Evolutionary conservation across 1,140 invertebrate species (phyloP).

Genomic region (Rhopalosiphum padi): DNA sequence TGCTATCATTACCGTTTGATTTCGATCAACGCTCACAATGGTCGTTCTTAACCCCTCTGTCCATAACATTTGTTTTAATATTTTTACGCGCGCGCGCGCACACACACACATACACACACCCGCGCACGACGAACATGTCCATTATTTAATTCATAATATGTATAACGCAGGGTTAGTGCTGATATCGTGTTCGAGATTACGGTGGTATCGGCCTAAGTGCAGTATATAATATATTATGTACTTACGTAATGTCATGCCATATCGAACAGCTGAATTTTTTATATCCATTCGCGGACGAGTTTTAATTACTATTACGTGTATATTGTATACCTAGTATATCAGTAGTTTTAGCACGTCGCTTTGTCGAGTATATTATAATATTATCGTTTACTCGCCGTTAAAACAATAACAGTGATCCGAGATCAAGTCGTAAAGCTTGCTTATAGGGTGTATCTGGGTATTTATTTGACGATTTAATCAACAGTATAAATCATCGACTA

Average conservation of each 20-base stretch:
- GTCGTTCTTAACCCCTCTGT: background rate
- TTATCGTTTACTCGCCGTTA: background rate
- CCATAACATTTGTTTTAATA: background rate
- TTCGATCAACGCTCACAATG: background rate
- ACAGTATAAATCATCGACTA: background rate
- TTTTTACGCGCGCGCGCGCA: background rate
- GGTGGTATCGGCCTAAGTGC: background rate
- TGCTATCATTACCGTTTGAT: slow-evolving; percentile 33
- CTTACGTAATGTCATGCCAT: background rate
- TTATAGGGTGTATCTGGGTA: background rate
- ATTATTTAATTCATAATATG: background rate
- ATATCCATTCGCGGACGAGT: background rate
- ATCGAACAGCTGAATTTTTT: background rate
- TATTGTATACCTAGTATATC: background rate
- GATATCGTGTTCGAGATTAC: background rate
- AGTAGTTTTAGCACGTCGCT: background rate
- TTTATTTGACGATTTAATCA: background rate
- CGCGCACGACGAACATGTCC: too few species aligned
- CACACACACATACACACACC: background rate
- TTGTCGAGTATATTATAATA: background rate
- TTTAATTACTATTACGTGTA: background rate
- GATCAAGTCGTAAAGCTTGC: background rate
- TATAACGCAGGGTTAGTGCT: background rate
- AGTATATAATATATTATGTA: background rate
- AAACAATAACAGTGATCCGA: background rate